phyloP scores from a whole-genome alignment of 2,888 invertebrate genomes.

The Shargacucullia verbasci region DNA sequence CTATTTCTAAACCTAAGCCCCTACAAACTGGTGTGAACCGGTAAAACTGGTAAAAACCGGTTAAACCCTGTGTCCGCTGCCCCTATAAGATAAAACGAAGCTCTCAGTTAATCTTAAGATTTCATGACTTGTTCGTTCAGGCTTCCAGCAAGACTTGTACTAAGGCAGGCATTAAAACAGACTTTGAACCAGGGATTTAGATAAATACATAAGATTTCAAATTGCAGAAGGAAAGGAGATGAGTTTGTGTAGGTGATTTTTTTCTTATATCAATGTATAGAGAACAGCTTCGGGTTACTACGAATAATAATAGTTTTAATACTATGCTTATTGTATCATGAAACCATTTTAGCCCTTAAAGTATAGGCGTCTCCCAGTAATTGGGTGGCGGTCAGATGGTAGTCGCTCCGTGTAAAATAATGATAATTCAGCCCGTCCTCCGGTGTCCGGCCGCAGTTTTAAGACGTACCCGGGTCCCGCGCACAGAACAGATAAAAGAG shows the following conservation, averaged over 20 bases:
- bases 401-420: too few species aligned
- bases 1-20: constrained; percentile 43
- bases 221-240: constrained; percentile 19
- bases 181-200: constrained; percentile 54
- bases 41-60: constrained; percentile 43
- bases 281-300: too few species aligned
- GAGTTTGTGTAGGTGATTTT: constrained; percentile 1
- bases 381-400: too few species aligned
- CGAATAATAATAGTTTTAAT: background rate
- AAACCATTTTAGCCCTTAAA: too few species aligned
- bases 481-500: too few species aligned
- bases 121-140: constrained; percentile 59
- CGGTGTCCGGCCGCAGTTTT: too few species aligned
- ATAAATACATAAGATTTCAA: constrained; percentile 42
- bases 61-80: constrained; percentile 50
- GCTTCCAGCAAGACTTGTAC: constrained; percentile 54
- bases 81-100: constrained; percentile 59
- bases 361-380: too few species aligned
- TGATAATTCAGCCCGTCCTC: too few species aligned
- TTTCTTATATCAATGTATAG: too few species aligned
- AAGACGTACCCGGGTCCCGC: too few species aligned
- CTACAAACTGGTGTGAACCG: constrained; percentile 45
- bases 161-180: constrained; percentile 67
- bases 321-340: too few species aligned
- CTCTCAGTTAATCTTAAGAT: constrained; percentile 66